phyloP scores from a whole-genome alignment of 53 echinoderm and acorn worm genomes.

The Holothuria leucospilota region DNA sequence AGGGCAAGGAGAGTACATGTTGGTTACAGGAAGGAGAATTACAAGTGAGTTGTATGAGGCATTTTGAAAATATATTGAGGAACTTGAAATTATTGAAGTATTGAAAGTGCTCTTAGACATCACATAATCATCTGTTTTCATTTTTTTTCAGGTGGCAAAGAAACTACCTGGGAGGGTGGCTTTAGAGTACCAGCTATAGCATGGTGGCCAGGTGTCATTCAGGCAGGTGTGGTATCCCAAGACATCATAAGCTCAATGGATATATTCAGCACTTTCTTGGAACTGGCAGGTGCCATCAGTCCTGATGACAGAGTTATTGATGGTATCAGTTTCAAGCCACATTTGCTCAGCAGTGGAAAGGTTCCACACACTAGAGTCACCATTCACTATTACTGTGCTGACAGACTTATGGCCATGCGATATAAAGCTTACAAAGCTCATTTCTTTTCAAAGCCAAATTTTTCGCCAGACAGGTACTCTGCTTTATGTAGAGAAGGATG shows the following conservation, averaged over 20 bases:
- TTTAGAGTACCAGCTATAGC: conserved; percentile 89
- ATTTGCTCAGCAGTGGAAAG: conserved; percentile 49
- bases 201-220: conserved; percentile 83
- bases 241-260: conserved; percentile 87
- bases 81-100: no score
- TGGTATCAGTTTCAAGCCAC: conserved; percentile 67
- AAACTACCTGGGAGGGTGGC: conserved; percentile 86
- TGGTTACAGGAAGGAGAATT: no score
- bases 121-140: neutral
- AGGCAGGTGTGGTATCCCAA: conserved; percentile 60
- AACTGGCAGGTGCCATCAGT: conserved; percentile 70
- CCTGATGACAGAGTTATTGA: conserved; percentile 78
- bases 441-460: conserved; percentile 58
- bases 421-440: conserved; percentile 74
- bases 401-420: conserved; percentile 77
- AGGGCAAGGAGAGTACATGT: no score
- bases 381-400: conserved; percentile 77
- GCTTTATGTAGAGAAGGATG: conserved; percentile 56
- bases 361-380: conserved; percentile 46
- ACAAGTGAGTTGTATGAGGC: no score
- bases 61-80: no score
- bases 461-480: conserved; percentile 17
- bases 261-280: conserved; percentile 75
- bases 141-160: conserved; percentile 71
- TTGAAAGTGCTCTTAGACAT: no score